These are phyloP conservation scores for Esox masquinongy DNA, from an alignment of 2,797 vertebrate genomes.

Conservation along the genomic window DNA sequence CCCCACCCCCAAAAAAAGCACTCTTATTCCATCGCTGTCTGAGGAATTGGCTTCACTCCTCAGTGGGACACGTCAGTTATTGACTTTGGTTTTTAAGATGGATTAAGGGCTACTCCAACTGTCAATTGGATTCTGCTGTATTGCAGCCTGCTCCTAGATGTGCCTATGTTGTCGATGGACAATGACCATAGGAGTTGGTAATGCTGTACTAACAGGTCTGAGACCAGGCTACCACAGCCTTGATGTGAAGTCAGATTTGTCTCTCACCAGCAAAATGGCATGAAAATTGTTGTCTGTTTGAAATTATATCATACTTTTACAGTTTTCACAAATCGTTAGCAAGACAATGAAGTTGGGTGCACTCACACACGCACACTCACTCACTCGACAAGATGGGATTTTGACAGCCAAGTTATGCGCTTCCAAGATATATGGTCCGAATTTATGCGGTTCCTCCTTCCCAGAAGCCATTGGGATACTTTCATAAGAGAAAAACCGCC, in stretches of 20 bases:
- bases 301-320: too few species aligned
- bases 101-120: background rate
- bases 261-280: background rate
- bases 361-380: background rate
- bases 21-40: background rate
- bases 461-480: constrained; percentile 30
- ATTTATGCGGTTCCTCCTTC: constrained; percentile 16
- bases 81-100: constrained; percentile 3
- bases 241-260: background rate
- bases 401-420: constrained; percentile 51
- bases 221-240: background rate
- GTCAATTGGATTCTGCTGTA: background rate
- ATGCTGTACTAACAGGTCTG: background rate
- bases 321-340: too few species aligned
- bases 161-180: background rate
- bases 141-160: background rate
- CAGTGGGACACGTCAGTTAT: background rate
- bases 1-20: background rate
- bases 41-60: background rate
- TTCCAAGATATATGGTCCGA: constrained; percentile 23
- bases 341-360: background rate
- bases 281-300: too few species aligned
- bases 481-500: constrained; percentile 29
- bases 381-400: constrained; percentile 12
- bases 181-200: background rate